Percentiles rank a stretch among this genome's conserved stretches.
These are phyloP conservation scores for Nephila pilipes DNA, from an alignment of 1,140 invertebrate genomes.

Conservation along the genomic window DNA sequence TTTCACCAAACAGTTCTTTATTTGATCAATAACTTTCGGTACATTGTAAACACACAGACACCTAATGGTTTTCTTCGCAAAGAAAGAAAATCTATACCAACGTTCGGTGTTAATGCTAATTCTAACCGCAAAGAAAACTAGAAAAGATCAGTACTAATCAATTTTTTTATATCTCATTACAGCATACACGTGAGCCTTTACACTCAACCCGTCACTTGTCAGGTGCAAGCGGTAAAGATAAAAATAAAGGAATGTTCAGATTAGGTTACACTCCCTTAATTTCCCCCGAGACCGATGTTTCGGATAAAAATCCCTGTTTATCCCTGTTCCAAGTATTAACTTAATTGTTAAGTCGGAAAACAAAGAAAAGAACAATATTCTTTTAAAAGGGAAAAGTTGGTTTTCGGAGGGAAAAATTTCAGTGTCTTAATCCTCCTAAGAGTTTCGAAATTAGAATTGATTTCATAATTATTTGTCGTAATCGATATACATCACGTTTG, in stretches of 20 bases:
- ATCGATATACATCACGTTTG: not conserved
- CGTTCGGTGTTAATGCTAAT: not conserved
- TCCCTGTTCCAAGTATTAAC: constrained; percentile 37
- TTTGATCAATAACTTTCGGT: no score
- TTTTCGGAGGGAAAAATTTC: not conserved
- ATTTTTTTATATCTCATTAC: constrained; percentile 15
- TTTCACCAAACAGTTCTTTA: no score
- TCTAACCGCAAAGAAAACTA: not conserved
- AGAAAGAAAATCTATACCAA: not conserved
- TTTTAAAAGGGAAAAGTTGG: not conserved
- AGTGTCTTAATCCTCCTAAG: not conserved
- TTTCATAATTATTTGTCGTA: constrained; percentile 21
- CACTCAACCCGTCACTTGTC: not conserved
- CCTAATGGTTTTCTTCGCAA: no score
- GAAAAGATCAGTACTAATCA: not conserved
- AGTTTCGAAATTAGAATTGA: constrained; percentile 35
- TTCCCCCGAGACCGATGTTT: constrained; percentile 28
- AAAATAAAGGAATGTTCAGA: constrained; percentile 26
- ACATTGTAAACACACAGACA: no score
- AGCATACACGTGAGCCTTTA: not conserved
- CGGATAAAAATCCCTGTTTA: constrained; percentile 52
- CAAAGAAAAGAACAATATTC: not conserved
- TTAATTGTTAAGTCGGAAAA: constrained; percentile 46
- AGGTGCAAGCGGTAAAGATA: not conserved
- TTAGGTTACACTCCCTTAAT: constrained; percentile 32